Base-by-base conservation (phyloP, 2,797 vertebrate genomes). In the Coranthus polyacanthus region DNA sequence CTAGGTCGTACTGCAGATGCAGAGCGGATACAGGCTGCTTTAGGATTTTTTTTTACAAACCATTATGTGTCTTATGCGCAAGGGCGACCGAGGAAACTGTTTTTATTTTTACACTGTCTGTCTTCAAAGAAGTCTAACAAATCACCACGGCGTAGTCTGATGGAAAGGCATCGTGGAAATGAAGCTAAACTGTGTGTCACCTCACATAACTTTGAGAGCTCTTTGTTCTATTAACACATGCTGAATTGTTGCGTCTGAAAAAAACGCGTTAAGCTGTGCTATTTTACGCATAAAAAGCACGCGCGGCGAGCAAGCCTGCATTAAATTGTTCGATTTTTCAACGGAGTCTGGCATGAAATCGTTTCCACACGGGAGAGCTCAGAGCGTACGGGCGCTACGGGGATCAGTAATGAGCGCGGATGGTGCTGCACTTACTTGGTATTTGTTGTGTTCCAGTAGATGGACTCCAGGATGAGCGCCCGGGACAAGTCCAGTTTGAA, bases 371-470 rank as follows among this genome's bases (percentile, higher is more conserved):
- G 45, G 43, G 49, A 63, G 57, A 26, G 53, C 29, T 32, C 7
- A 32, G 29, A 9, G 29, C 10, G 60, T 29, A 20, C 32, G 22
- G 52, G 1, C 39, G 0, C 29, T 10, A 6, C 21, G n/a, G 59
- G 45, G 50, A 44, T n/a, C 53, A n/a, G 24, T 16, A 17, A 42
- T 34, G 47, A 2, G 45, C 37, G 58, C 45, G 56, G 36, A 54
- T 3, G 39, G 20, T 6, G 56, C 29, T 39, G 17, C 64, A 91
- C 96, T 97, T 95, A 99, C 98, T 97, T 98, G 93, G 95, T 95
- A 89, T 99, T 99, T 77, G 97, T 98, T 72, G 97, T 98, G 95
- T 99, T 99, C 98, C 98, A 99, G 89, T 98, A 99, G 86, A 99
- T 98, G 84, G 97, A 97, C 78, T 98, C 97, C 90, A 99, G 92